Conservation (phyloP, 2,113 vertebrate genomes). For the Phylloscopus trochilus region DNA sequence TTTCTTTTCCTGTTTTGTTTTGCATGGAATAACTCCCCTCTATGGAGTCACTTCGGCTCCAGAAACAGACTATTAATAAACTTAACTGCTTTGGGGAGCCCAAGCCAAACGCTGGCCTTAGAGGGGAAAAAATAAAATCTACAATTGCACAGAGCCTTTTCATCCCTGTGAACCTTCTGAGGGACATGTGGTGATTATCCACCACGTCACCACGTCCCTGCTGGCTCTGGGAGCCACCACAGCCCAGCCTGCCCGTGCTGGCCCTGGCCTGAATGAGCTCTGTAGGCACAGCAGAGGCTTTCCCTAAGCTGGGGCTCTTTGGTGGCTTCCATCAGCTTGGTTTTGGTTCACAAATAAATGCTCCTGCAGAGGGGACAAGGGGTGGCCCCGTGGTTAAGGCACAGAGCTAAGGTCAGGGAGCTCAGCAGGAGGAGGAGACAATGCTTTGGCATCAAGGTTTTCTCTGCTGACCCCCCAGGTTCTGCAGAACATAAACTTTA, state of each 20-base stretch:
- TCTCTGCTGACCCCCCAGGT: neutral
- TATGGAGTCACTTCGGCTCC: constrained; percentile 4
- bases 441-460: neutral
- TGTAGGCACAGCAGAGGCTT: neutral
- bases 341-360: neutral
- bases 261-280: neutral
- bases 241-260: neutral
- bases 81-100: neutral
- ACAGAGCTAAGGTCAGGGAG: neutral
- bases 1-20: constrained; percentile 61
- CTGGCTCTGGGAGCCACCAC: neutral
- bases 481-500: neutral
- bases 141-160: neutral
- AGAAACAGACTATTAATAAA: constrained; percentile 50
- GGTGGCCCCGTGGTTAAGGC: neutral
- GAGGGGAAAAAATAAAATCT: neutral
- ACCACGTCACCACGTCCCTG: neutral
- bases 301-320: neutral
- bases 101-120: neutral
- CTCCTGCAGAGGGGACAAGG: neutral
- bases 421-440: neutral
- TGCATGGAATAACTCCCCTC: constrained; percentile 2
- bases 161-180: neutral
- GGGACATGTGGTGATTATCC: neutral
- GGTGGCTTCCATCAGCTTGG: neutral